These are phyloP conservation scores for Phortica okadai DNA, from an alignment of 2,888 invertebrate species.

Conservation along the genomic window DNA sequence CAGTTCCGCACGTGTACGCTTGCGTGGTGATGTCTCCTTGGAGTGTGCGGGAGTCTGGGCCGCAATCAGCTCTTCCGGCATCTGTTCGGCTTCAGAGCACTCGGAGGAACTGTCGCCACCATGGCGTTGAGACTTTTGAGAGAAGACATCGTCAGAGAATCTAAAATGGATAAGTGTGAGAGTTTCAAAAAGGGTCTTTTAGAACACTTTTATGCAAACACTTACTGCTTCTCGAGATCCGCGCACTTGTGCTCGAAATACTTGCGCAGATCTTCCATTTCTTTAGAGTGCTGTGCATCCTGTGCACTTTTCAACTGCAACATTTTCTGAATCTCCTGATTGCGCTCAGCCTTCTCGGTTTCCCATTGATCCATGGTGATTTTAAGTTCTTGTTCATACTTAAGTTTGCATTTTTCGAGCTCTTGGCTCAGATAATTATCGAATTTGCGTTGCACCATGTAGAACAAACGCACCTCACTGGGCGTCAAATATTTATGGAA, in stretches of 20 bases:
- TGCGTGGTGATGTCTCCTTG: conserved; percentile 70
- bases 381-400: conserved; percentile 71
- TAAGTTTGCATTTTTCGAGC: conserved; percentile 77
- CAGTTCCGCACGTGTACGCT: conserved; percentile 71
- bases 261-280: conserved; percentile 87
- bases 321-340: conserved; percentile 78
- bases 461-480: conserved; percentile 74
- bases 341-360: conserved; percentile 79
- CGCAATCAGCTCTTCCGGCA: conserved; percentile 64
- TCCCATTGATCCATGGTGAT: conserved; percentile 76
- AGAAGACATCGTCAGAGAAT: conserved; percentile 83
- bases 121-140: conserved; percentile 81
- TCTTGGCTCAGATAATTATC: conserved; percentile 79
- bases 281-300: conserved; percentile 82
- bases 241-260: conserved; percentile 89
- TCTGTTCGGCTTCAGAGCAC: conserved; percentile 73
- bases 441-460: conserved; percentile 78
- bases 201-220: not conserved
- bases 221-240: conserved; percentile 87
- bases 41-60: conserved; percentile 40
- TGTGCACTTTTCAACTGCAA: conserved; percentile 80
- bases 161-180: conserved; percentile 64
- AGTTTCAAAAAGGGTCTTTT: not conserved
- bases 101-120: conserved; percentile 77
- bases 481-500: conserved; percentile 73